phyloP scores from a whole-genome alignment of 2,888 invertebrate species.

The Stenurella melanura region DNA sequence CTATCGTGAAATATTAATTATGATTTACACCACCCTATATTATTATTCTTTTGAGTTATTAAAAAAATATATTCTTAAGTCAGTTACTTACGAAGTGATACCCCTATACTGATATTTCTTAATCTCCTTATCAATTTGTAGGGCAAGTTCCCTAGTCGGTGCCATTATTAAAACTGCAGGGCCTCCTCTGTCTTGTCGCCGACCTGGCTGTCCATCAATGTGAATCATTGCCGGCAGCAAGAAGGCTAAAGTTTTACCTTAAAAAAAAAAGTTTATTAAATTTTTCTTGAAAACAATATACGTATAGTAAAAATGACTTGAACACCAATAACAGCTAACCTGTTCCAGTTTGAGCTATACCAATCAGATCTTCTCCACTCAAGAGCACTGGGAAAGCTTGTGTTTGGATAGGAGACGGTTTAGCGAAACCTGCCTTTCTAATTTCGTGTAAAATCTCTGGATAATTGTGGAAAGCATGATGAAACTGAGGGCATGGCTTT shows the following conservation, averaged over 20 bases:
- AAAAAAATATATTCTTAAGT: slow-evolving; percentile 5
- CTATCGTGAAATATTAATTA: slow-evolving; percentile 68
- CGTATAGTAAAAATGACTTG: neutral
- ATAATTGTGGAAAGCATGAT: slow-evolving; percentile 87
- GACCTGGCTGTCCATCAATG: slow-evolving; percentile 89
- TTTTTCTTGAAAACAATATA: slow-evolving; percentile 1
- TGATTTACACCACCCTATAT: slow-evolving; percentile 14
- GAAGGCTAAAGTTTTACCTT: slow-evolving; percentile 93
- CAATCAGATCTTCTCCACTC: slow-evolving; percentile 94
- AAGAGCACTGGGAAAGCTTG: slow-evolving; percentile 97
- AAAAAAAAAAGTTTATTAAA: slow-evolving; percentile 56
- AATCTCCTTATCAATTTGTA: slow-evolving; percentile 94
- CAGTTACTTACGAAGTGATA: slow-evolving; percentile 84
- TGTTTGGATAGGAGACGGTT: slow-evolving; percentile 93
- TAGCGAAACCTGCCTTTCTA: slow-evolving; percentile 84
- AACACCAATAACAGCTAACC: slow-evolving; percentile 65
- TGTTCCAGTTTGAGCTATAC: slow-evolving; percentile 96
- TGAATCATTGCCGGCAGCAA: slow-evolving; percentile 94
- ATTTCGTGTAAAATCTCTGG: slow-evolving; percentile 91
- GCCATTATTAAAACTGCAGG: slow-evolving; percentile 93
- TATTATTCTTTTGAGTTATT: neutral
- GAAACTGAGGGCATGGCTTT: slow-evolving; percentile 87
- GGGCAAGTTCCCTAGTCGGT: slow-evolving; percentile 93
- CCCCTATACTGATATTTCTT: slow-evolving; percentile 90
- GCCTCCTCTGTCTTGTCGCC: slow-evolving; percentile 83